These are phyloP conservation scores for Acleris emargana DNA, from an alignment of 2,888 invertebrate genomes.

Conservation along the genomic window DNA sequence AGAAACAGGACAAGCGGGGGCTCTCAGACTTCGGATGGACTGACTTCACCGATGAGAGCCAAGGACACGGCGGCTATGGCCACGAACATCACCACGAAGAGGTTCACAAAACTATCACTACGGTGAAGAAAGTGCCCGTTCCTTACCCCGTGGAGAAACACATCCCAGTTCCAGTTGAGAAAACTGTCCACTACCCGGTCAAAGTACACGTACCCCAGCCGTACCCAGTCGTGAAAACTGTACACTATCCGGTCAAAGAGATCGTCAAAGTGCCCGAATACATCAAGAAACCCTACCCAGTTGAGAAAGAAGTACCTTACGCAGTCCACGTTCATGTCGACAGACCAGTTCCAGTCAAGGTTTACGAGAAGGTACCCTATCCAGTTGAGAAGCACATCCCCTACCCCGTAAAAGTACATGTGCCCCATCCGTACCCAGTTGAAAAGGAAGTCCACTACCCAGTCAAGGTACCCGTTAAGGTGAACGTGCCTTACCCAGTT, in stretches of 20 bases:
- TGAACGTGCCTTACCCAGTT: slow-evolving; percentile 89
- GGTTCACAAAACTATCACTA: slow-evolving; percentile 86
- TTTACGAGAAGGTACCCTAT: slow-evolving; percentile 86
- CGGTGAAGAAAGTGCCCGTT: slow-evolving; percentile 88
- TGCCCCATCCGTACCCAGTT: slow-evolving; percentile 89
- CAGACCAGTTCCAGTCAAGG: slow-evolving; percentile 85
- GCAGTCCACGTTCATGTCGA: slow-evolving; percentile 84
- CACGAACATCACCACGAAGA: slow-evolving; percentile 57
- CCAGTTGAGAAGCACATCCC: slow-evolving; percentile 86
- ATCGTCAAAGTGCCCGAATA: slow-evolving; percentile 87
- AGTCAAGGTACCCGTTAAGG: slow-evolving; percentile 87
- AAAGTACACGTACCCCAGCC: slow-evolving; percentile 88
- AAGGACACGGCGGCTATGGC: slow-evolving; percentile 40
- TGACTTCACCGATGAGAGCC: slow-evolving; percentile 52
- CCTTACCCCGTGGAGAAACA: slow-evolving; percentile 90
- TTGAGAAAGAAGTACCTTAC: slow-evolving; percentile 85
- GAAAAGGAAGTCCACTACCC: slow-evolving; percentile 87
- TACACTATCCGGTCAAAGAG: slow-evolving; percentile 87
- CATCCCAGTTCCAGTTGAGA: slow-evolving; percentile 87
- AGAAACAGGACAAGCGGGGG: slow-evolving; percentile 84
- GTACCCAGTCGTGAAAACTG: slow-evolving; percentile 87
- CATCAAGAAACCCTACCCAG: slow-evolving; percentile 87
- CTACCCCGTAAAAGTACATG: slow-evolving; percentile 86
- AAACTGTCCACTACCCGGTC: slow-evolving; percentile 86
- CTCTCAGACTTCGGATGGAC: slow-evolving; percentile 77